Base-by-base conservation (phyloP, 2,797 vertebrate species). In the Chromobotia macracanthus region DNA sequence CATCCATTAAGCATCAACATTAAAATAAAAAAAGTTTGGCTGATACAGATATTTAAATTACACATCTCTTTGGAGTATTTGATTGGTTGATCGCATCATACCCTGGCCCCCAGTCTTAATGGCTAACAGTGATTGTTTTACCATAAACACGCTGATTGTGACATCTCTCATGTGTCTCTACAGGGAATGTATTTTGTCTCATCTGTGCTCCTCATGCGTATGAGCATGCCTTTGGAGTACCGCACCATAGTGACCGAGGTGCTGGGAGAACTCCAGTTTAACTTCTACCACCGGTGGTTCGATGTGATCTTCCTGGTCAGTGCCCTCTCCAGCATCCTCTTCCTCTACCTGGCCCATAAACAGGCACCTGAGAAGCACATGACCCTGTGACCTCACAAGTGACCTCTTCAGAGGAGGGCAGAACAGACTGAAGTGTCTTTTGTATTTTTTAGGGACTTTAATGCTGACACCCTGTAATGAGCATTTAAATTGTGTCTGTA, bases 261-360 rank as follows among this genome's bases (percentile, higher is more conserved):
- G 50, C 93, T 99, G 5, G 97, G 98, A 31, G 98, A 99, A 72
- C 95, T 99, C 61, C 98, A 99, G 90, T 99, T 99, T 89, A 99
- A 96, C 90, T 99, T 99, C 87, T 99, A 99, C 75, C 97, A 99
- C 89, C 97, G 97, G 1, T 99, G 98, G 98, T 99, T 99, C 75
- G 98, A 99, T 21, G 98, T 99, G 64, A 99, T 99, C 92, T 99
- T 99, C 91, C 91, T 99, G 82, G 96, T 99, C 89, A 99, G 97
- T 16, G 98, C 98, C 0, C 92, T 99, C 9, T 99, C 98, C 91
- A 99, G 97, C 92, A 99, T 99, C 83, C 93, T 99, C 25, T 99
- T 99, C 86, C 96, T 99, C 53, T 99, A 99, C 85, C 91, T 99
- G 35, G 97, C 97, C 15, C 97, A 99, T 90, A 99, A 99, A 87